Conservation (phyloP, 2,113 vertebrate species). For the Mormoops blainvillei region DNA sequence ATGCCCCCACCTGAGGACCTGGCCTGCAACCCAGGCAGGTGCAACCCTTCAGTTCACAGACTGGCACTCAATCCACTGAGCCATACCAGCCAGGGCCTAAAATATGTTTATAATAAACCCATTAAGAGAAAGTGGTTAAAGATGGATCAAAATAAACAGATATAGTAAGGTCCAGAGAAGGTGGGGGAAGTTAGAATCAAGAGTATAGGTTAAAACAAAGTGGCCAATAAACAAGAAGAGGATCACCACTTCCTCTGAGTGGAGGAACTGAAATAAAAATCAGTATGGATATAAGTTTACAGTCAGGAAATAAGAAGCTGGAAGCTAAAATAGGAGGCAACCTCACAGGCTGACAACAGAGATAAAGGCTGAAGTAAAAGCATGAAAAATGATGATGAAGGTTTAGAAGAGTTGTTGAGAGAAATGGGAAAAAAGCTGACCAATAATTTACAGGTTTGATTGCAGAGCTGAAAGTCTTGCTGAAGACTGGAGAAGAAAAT, state of each 20-base stretch:
- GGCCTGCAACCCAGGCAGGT: too few relatives aligned
- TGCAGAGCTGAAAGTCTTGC: neutral
- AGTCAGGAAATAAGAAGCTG: neutral
- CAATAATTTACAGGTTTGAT: neutral
- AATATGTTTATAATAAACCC: neutral
- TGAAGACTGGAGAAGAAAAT: neutral
- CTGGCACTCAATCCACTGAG: too few relatives aligned
- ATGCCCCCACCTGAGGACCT: too few relatives aligned
- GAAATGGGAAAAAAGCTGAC: neutral
- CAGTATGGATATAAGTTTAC: neutral
- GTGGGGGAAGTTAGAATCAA: neutral
- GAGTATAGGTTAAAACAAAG: neutral
- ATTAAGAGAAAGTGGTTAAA: neutral
- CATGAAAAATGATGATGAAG: neutral
- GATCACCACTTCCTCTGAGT: neutral
- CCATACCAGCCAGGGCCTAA: neutral
- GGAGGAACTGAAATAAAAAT: neutral
- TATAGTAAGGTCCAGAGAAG: neutral
- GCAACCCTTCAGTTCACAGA: too few relatives aligned
- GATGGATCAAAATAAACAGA: neutral
- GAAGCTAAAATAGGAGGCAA: neutral
- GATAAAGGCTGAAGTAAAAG: neutral
- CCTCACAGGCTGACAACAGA: neutral
- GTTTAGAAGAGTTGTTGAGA: neutral
- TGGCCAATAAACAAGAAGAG: neutral